Evolutionary conservation across 2,113 vertebrate genomes (phyloP).

Genomic region (Mobula birostris): DNA sequence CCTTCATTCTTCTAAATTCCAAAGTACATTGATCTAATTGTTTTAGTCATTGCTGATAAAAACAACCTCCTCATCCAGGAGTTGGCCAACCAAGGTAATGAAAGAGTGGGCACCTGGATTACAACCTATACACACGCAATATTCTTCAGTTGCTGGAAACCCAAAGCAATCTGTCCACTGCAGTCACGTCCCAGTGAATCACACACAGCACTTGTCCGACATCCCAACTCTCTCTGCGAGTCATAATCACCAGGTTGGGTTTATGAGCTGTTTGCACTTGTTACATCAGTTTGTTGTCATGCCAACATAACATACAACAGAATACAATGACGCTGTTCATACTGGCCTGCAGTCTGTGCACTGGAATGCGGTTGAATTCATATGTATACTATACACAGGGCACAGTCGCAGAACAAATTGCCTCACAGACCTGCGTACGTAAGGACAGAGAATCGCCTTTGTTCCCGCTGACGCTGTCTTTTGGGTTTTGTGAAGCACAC

Average conservation of each 20-base stretch:
- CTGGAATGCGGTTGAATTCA: neutral
- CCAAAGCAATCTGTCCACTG: too few species aligned
- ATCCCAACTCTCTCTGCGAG: neutral
- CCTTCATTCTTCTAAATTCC: too few species aligned
- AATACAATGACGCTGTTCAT: neutral
- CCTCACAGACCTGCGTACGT: neutral
- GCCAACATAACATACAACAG: neutral
- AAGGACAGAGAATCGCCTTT: too few species aligned
- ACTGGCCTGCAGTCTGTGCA: neutral
- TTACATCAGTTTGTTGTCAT: neutral
- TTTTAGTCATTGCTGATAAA: too few species aligned
- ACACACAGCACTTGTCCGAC: neutral
- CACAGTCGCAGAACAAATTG: neutral
- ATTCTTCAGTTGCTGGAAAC: too few species aligned
- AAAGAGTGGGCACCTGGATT: too few species aligned
- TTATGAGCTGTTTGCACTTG: neutral
- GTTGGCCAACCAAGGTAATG: too few species aligned
- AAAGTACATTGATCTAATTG: too few species aligned
- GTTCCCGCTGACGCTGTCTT: too few species aligned
- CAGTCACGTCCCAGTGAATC: neutral
- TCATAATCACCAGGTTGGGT: neutral
- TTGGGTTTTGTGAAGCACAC: too few species aligned
- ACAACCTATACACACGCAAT: too few species aligned
- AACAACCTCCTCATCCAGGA: too few species aligned
- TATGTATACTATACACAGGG: neutral